Percentiles rank a stretch among this genome's conserved stretches.
phyloP scores from a whole-genome alignment of 2,113 vertebrate species.

The Cyprinodon tularosa region DNA sequence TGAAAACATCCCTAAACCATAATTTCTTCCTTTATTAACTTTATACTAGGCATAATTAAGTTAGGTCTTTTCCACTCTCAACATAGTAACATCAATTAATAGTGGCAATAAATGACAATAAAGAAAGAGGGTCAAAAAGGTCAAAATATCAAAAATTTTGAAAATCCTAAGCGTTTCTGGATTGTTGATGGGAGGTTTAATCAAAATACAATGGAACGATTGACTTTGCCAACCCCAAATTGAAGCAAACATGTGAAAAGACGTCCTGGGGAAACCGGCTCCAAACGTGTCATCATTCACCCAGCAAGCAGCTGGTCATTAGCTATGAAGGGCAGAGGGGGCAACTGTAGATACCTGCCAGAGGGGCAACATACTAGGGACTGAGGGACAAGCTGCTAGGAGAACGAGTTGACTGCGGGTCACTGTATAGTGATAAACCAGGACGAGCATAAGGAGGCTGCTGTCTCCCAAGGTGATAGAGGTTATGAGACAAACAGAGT shows the following conservation, averaged over 20 bases:
- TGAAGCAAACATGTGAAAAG: slow-evolving; percentile 16
- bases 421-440: slow-evolving; percentile 56
- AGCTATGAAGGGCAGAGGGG: slow-evolving; percentile 26
- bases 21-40: background rate
- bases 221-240: background rate
- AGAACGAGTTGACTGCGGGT: slow-evolving; percentile 44
- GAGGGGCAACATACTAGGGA: slow-evolving; percentile 25
- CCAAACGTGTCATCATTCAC: slow-evolving; percentile 27
- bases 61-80: background rate
- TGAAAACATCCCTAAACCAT: background rate
- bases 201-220: background rate
- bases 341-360: slow-evolving; percentile 30
- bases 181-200: background rate
- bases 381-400: slow-evolving; percentile 22
- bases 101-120: background rate
- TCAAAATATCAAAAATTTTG: slow-evolving; percentile 1
- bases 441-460: slow-evolving; percentile 49
- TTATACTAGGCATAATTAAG: background rate
- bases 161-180: slow-evolving; percentile 12
- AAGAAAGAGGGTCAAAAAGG: background rate
- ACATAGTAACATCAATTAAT: background rate
- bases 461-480: slow-evolving; percentile 52
- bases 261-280: slow-evolving; percentile 24
- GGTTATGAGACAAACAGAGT: slow-evolving; percentile 50
- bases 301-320: slow-evolving; percentile 45